Conservation (phyloP, 2,888 invertebrate species). For the Psylliodes chrysocephalus region DNA sequence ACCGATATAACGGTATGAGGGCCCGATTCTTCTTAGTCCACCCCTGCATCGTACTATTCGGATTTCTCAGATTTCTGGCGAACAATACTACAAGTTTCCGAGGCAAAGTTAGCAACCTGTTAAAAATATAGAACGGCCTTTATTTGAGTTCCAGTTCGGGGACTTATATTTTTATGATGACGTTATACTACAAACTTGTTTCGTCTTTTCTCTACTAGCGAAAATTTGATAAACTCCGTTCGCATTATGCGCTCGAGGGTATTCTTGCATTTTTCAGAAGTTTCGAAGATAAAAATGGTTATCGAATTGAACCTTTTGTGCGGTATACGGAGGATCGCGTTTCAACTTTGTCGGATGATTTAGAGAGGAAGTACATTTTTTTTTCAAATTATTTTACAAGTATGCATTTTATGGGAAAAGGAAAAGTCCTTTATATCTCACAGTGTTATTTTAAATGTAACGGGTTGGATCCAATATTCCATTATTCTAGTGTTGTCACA, state of each 20-base stretch:
- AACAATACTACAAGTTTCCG: constrained; percentile 13
- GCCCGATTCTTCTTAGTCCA: too few species aligned
- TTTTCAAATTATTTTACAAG: too few species aligned
- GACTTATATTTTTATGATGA: constrained; percentile 34
- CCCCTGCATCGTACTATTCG: neutral
- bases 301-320: neutral
- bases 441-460: too few species aligned
- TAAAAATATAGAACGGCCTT: constrained; percentile 31
- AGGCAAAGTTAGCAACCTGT: constrained; percentile 41
- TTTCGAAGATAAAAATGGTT: constrained; percentile 8
- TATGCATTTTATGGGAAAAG: too few species aligned
- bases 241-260: neutral
- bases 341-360: too few species aligned
- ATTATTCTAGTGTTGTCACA: too few species aligned
- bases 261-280: constrained; percentile 1
- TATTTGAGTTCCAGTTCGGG: constrained; percentile 25
- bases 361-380: too few species aligned
- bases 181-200: constrained; percentile 24
- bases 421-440: too few species aligned
- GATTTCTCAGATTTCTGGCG: constrained; percentile 1
- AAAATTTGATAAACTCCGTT: constrained; percentile 18
- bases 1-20: too few species aligned
- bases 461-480: too few species aligned
- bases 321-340: neutral
- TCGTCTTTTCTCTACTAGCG: constrained; percentile 7